Base-by-base conservation (phyloP, 2,113 vertebrate species). In the Sprattus sprattus region DNA sequence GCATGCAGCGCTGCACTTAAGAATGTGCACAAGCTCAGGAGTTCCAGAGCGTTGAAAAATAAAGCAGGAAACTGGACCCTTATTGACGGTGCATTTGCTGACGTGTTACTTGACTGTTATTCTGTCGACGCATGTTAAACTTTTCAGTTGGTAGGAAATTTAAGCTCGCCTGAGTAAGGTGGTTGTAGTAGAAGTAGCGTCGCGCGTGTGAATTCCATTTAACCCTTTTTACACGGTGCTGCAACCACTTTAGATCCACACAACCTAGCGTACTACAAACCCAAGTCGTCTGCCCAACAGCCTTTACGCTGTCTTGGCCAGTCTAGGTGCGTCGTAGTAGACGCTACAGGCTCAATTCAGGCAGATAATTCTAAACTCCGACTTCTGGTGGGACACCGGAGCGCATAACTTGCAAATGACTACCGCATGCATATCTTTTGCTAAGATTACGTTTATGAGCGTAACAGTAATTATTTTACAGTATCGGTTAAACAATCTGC, bases 71-170 rank as follows among this genome's bases (percentile, higher is more conserved):
- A 78, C 71, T 16, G 28, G 11, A 39, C 71, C 10, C 71, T 78
- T 18, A 13, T 16, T 16, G 71, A 78, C 28, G 71, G 71, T 78
- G 71, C 71, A 44, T 78, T 78, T 94, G 93, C 93, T 95, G 95
- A 95, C 93, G 95, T 96, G 94, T 95, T 95, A 95, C 94, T 94
- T 93, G 91, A 88, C 88, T 92, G 92, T 94, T 94, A 92, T 95
- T 92, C 93, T 85, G 18, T 89, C 86, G 90, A 89, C 92, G 25
- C 81, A 93, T 92, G 92, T 95, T n/a, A n/a, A n/a, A n/a, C n/a
- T n/a, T 94, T 94, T 94, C 93, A 92, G 89, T 91, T 81, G 81
- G 86, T 89, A 78, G 87, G 90, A 93, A 92, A 93, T 89, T 88
- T 86, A 45, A 86, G 84, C 92, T 87, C 83, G 16, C 87, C 6